Conservation (phyloP, 2,888 invertebrate species). For the Eupithecia exiguata region DNA sequence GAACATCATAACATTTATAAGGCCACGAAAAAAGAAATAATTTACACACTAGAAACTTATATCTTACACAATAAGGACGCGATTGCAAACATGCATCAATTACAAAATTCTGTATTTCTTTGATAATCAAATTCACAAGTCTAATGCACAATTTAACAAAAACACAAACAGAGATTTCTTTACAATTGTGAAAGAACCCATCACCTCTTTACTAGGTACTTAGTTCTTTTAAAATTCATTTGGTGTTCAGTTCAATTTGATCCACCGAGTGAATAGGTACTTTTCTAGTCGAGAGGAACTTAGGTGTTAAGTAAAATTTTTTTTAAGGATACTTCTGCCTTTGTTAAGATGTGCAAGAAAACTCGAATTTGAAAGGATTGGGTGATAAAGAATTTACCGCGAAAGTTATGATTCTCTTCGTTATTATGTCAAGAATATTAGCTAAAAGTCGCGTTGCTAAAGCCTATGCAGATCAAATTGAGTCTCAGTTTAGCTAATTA, state of each 20-base stretch:
- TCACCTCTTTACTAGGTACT: neutral
- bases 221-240: neutral
- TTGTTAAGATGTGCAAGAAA: neutral
- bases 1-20: conserved; percentile 54
- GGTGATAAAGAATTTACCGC: neutral
- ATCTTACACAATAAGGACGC: conserved; percentile 40
- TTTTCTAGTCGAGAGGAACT: neutral
- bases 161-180: conserved; percentile 15
- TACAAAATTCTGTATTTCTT: conserved; percentile 24
- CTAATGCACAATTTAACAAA: conserved; percentile 10
- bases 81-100: conserved; percentile 38
- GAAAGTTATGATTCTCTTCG: neutral
- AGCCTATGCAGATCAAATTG: neutral
- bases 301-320: neutral
- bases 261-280: neutral
- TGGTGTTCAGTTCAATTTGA: conserved; percentile 1
- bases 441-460: neutral
- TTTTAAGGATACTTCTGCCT: neutral
- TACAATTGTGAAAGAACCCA: neutral
- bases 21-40: conserved; percentile 55
- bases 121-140: conserved; percentile 18
- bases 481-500: neutral
- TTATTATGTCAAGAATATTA: neutral
- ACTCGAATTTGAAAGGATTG: neutral
- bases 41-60: conserved; percentile 40